Evolutionary conservation across 2,888 invertebrate genomes (phyloP).

Genomic region (Meiosimyza decipiens): DNA sequence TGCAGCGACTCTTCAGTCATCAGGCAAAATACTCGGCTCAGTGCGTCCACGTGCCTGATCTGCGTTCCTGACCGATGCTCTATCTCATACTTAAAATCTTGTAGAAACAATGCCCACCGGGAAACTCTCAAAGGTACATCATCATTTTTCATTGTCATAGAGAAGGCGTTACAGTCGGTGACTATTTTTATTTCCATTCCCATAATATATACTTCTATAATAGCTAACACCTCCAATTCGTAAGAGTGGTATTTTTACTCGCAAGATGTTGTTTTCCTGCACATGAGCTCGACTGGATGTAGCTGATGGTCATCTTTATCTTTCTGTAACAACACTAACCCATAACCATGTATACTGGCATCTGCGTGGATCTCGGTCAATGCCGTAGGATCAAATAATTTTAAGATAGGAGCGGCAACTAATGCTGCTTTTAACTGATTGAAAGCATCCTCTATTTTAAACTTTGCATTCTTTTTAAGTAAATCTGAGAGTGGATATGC

Average conservation of each 20-base stretch:
- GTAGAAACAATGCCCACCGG: constrained; percentile 40
- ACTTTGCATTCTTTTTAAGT: too few species aligned
- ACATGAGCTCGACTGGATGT: constrained; percentile 48
- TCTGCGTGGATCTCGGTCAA: constrained; percentile 21
- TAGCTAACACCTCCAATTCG: constrained; percentile 48
- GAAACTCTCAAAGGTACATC: constrained; percentile 38
- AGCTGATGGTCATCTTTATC: constrained; percentile 42
- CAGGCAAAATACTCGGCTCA: constrained; percentile 40
- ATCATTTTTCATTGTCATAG: constrained; percentile 34
- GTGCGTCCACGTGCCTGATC: constrained; percentile 42
- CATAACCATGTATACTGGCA: constrained; percentile 38
- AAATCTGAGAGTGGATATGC: too few species aligned
- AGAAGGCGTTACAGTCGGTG: constrained; percentile 40
- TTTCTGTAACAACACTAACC: constrained; percentile 46
- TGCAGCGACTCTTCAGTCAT: constrained; percentile 33
- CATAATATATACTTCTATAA: constrained; percentile 42
- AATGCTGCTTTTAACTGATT: too few species aligned
- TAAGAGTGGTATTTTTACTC: constrained; percentile 49
- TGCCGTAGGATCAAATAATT: too few species aligned
- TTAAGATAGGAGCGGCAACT: too few species aligned
- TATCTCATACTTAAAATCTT: constrained; percentile 41
- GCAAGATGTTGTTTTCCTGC: constrained; percentile 44
- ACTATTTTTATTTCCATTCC: constrained; percentile 36
- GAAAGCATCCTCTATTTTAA: too few species aligned
- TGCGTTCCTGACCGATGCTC: constrained; percentile 38